Conservation (phyloP, 2,113 vertebrate species). For the Actinemys pallida region DNA sequence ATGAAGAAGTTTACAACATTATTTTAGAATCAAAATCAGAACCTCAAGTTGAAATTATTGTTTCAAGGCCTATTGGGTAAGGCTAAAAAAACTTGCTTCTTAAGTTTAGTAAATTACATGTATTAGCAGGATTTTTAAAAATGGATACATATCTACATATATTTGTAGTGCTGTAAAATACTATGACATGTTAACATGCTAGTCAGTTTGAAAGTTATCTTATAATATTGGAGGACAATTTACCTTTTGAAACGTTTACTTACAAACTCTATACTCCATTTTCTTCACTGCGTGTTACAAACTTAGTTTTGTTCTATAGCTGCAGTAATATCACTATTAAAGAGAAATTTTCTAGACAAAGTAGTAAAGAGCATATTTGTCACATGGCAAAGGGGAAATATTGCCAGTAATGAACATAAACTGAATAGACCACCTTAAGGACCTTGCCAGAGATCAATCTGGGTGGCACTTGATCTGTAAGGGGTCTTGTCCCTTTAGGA, state of each 20-base stretch:
- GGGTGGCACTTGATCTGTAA: too few relatives aligned
- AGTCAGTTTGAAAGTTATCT: background rate
- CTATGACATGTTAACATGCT: background rate
- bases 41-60: slow-evolving; percentile 99
- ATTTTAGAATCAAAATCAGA: slow-evolving; percentile 99
- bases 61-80: slow-evolving; percentile 99
- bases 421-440: too few relatives aligned
- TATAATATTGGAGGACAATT: background rate
- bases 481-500: too few relatives aligned
- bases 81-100: slow-evolving; percentile 76
- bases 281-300: background rate
- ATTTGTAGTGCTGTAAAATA: background rate
- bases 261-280: background rate
- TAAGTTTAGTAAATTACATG: slow-evolving; percentile 67
- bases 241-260: background rate
- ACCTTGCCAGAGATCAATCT: too few relatives aligned
- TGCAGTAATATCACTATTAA: background rate
- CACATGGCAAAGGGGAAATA: background rate
- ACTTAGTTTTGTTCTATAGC: background rate
- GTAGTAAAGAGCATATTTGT: background rate
- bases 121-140: slow-evolving; percentile 54
- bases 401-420: background rate
- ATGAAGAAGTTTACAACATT: slow-evolving; percentile 99
- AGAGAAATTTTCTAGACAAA: background rate
- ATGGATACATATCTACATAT: slow-evolving; percentile 52